Evolutionary conservation across 2,888 invertebrate genomes (phyloP).

Genomic region (Meandrusa payeni): DNA sequence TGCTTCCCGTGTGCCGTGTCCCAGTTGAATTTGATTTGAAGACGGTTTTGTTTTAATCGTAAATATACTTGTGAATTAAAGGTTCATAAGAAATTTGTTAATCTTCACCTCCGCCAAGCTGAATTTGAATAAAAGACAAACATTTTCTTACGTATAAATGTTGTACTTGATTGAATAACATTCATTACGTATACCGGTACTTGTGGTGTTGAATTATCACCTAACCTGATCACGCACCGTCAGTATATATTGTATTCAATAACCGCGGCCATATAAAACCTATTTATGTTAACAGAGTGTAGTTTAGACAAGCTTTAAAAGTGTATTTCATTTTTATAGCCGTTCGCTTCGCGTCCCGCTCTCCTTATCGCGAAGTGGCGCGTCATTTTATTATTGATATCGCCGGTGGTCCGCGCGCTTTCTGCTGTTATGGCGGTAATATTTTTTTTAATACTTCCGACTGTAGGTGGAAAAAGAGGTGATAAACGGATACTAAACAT

Average conservation of each 20-base stretch:
- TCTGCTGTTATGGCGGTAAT: conserved; percentile 30
- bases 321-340: conserved; percentile 41
- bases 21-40: too few relatives aligned
- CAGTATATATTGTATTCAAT: conserved; percentile 30
- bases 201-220: too few relatives aligned
- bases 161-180: too few relatives aligned
- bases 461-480: conserved; percentile 23
- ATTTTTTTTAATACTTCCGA: conserved; percentile 35
- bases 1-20: too few relatives aligned
- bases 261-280: conserved; percentile 24
- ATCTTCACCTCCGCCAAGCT: too few relatives aligned
- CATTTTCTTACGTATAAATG: too few relatives aligned
- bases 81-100: too few relatives aligned
- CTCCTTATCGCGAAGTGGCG: conserved; percentile 34
- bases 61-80: too few relatives aligned
- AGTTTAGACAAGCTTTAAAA: conserved; percentile 37
- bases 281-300: conserved; percentile 35
- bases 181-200: too few relatives aligned
- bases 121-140: too few relatives aligned
- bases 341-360: conserved; percentile 31
- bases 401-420: conserved; percentile 28
- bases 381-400: conserved; percentile 39
- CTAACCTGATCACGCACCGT: conserved; percentile 29
- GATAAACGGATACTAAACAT: conserved; percentile 23
- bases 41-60: too few relatives aligned